These are phyloP conservation scores for Amphipoea lucens DNA, from an alignment of 2,888 invertebrate species.

Conservation along the genomic window DNA sequence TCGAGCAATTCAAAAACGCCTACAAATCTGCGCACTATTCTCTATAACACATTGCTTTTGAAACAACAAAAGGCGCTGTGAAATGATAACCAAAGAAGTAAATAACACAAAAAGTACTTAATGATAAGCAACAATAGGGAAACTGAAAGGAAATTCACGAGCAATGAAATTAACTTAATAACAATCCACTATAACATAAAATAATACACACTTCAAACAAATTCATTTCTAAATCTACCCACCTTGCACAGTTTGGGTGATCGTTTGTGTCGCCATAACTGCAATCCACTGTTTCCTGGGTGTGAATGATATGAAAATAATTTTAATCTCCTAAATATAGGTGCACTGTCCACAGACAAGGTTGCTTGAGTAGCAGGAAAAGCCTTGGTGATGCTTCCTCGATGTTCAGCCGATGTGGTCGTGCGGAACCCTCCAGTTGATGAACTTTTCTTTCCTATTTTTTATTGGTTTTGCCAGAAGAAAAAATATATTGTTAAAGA, in stretches of 20 bases:
- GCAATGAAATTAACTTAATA: neutral
- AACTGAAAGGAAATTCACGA: neutral
- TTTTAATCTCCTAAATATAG: conserved; percentile 84
- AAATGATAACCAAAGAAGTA: neutral
- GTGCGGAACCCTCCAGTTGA: conserved; percentile 75
- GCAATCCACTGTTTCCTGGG: conserved; percentile 66
- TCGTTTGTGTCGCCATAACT: conserved; percentile 74
- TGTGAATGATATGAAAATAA: conserved; percentile 80
- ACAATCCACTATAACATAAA: neutral
- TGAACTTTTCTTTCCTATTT: conserved; percentile 58
- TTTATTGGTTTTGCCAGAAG: conserved; percentile 40
- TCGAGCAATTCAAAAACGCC: conserved; percentile 18
- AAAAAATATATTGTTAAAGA: conserved; percentile 45
- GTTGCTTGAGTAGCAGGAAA: conserved; percentile 73
- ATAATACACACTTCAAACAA: conserved; percentile 1
- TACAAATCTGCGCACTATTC: neutral
- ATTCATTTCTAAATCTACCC: conserved; percentile 43
- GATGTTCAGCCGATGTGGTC: conserved; percentile 66
- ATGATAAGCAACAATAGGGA: neutral
- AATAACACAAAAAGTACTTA: neutral
- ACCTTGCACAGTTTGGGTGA: conserved; percentile 81
- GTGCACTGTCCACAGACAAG: conserved; percentile 67
- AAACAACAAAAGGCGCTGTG: conserved; percentile 28
- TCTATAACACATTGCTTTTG: conserved; percentile 25
- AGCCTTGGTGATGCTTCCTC: conserved; percentile 64